Evolutionary conservation across 1,140 invertebrate genomes (phyloP).

Genomic region (Hermetia illucens): DNA sequence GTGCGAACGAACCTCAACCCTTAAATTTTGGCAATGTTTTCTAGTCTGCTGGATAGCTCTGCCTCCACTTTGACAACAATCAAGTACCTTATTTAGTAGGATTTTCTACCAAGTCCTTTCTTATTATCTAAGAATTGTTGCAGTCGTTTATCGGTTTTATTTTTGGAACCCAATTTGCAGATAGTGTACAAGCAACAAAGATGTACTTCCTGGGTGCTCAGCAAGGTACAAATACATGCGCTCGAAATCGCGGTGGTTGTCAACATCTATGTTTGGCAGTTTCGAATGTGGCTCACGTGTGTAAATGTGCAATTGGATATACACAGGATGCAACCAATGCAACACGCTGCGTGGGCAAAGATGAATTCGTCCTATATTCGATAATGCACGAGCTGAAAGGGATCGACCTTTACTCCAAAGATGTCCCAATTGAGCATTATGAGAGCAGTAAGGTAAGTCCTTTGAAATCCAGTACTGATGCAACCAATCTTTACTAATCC

Average conservation of each 20-base stretch:
- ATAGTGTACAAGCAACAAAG: conserved; percentile 45
- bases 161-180: conserved; percentile 28
- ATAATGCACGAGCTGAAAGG: conserved; percentile 62
- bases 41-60: too few species aligned
- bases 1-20: too few species aligned
- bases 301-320: conserved; percentile 66
- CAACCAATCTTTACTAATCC: background rate
- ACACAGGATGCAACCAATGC: conserved; percentile 32
- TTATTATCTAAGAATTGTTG: conserved; percentile 5
- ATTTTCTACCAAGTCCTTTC: too few species aligned
- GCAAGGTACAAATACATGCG: conserved; percentile 37
- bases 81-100: too few species aligned
- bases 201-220: conserved; percentile 55
- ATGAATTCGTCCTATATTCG: conserved; percentile 64
- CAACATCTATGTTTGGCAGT: conserved; percentile 66
- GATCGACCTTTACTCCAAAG: conserved; percentile 34
- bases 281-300: conserved; percentile 37
- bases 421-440: conserved; percentile 5
- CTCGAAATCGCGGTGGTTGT: conserved; percentile 45
- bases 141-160: background rate
- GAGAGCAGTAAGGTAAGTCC: background rate
- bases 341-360: conserved; percentile 33
- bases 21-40: too few species aligned
- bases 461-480: background rate
- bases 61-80: too few species aligned